Percentiles rank a stretch among this genome's conserved stretches.
Evolutionary conservation across 1,140 invertebrate genomes (phyloP).

Genomic region (Penaeus chinensis): DNA sequence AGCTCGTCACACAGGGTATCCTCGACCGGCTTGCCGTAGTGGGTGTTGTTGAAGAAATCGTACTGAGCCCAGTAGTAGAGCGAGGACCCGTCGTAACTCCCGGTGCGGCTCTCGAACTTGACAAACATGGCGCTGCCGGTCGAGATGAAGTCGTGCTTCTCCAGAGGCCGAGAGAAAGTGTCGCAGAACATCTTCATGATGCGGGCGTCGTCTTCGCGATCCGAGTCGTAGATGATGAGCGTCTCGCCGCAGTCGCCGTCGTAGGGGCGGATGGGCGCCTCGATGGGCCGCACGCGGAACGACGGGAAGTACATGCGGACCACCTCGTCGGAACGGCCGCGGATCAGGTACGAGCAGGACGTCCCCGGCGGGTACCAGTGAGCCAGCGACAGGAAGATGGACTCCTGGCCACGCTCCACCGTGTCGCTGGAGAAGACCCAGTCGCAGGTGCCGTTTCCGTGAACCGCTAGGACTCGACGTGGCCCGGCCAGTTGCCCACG

Average conservation of each 20-base stretch:
- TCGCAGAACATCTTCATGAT: slow-evolving; percentile 94
- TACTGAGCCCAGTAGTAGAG: slow-evolving; percentile 93
- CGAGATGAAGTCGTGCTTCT: slow-evolving; percentile 91
- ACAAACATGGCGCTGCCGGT: slow-evolving; percentile 87
- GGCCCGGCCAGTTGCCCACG: slow-evolving; percentile 91
- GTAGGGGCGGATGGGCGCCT: slow-evolving; percentile 83
- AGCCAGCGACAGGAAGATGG: slow-evolving; percentile 84
- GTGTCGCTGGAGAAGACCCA: slow-evolving; percentile 86
- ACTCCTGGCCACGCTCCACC: slow-evolving; percentile 70
- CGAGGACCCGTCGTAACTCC: slow-evolving; percentile 73
- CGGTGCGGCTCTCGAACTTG: slow-evolving; percentile 81
- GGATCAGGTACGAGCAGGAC: slow-evolving; percentile 88
- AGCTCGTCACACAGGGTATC: slow-evolving; percentile 87
- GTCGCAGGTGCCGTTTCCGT: slow-evolving; percentile 84
- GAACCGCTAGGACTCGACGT: slow-evolving; percentile 86
- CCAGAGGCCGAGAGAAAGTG: slow-evolving; percentile 89
- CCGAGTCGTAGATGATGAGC: slow-evolving; percentile 86
- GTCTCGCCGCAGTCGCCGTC: slow-evolving; percentile 90
- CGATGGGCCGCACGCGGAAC: slow-evolving; percentile 88
- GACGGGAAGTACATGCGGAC: slow-evolving; percentile 73
- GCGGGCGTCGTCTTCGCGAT: slow-evolving; percentile 84
- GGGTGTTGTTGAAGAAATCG: slow-evolving; percentile 90
- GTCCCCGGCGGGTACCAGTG: slow-evolving; percentile 94
- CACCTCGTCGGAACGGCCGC: slow-evolving; percentile 84
- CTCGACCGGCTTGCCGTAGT: slow-evolving; percentile 81